A percentile compares a stretch with the other conserved stretches of the same genome.
phyloP scores from a whole-genome alignment of 37 sponge, comb jelly and placozoan genomes.

The Oopsacas minuta region DNA sequence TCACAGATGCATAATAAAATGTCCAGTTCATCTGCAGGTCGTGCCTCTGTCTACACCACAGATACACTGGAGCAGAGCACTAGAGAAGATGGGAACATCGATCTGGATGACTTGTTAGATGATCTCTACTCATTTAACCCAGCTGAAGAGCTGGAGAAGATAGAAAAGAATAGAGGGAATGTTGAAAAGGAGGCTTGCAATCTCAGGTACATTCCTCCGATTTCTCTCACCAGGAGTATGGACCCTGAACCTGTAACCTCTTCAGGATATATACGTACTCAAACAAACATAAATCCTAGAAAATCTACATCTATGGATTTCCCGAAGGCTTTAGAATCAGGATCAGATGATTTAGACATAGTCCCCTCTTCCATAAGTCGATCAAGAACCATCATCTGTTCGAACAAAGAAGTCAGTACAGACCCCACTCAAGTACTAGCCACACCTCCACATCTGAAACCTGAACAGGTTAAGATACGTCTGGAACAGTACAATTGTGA shows the following conservation, averaged over 20 bases:
- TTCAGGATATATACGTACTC: background rate
- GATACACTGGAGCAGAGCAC: background rate
- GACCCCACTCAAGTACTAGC: background rate
- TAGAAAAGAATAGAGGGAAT: background rate
- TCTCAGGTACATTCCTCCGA: background rate
- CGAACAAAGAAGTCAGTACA: background rate
- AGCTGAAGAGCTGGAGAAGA: background rate
- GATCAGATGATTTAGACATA: background rate
- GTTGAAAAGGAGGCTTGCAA: background rate
- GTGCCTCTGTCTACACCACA: background rate
- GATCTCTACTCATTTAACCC: slow-evolving; percentile 59
- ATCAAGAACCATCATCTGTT: background rate
- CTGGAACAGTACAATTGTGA: slow-evolving; percentile 28
- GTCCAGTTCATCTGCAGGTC: background rate
- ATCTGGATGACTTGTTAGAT: slow-evolving; percentile 50
- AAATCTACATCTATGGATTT: background rate
- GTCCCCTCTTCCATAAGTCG: background rate
- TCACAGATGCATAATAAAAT: background rate
- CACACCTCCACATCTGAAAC: background rate
- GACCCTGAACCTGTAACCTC: background rate
- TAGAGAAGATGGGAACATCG: slow-evolving; percentile 25
- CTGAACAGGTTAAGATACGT: slow-evolving; percentile 27
- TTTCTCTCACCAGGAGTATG: background rate
- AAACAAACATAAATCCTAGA: background rate
- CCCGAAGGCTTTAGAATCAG: background rate